phyloP scores from a whole-genome alignment of 2,888 invertebrate genomes.

The Liodrosophila aerea region DNA sequence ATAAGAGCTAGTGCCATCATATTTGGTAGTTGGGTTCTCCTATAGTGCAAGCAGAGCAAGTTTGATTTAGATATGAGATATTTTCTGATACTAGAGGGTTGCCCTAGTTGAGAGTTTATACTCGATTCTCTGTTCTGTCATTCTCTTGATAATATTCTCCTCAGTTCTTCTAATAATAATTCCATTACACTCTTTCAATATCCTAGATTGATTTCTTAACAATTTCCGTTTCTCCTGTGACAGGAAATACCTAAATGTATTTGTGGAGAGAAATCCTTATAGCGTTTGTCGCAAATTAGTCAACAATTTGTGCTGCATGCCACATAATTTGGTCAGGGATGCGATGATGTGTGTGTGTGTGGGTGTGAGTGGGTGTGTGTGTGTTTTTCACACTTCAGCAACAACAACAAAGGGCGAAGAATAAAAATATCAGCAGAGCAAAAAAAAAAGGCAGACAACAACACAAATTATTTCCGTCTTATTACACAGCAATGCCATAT shows the following conservation, averaged over 20 bases:
- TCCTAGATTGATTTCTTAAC: slow-evolving; percentile 1
- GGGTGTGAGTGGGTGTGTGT: too few relatives aligned
- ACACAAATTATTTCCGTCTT: slow-evolving; percentile 80
- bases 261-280: slow-evolving; percentile 31
- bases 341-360: slow-evolving; percentile 51
- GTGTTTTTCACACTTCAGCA: slow-evolving; percentile 52
- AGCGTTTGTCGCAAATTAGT: slow-evolving; percentile 44
- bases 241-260: slow-evolving; percentile 31
- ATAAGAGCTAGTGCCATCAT: too few relatives aligned
- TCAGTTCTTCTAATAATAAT: too few relatives aligned
- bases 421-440: background rate
- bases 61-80: too few relatives aligned
- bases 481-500: slow-evolving; percentile 77
- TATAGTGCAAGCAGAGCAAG: too few relatives aligned
- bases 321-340: slow-evolving; percentile 33
- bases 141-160: too few relatives aligned
- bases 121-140: too few relatives aligned
- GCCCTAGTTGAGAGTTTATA: too few relatives aligned
- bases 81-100: too few relatives aligned
- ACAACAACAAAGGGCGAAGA: slow-evolving; percentile 6
- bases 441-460: slow-evolving; percentile 37
- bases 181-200: too few relatives aligned
- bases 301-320: slow-evolving; percentile 54
- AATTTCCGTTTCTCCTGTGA: slow-evolving; percentile 22
- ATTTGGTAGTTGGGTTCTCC: too few relatives aligned